Percentiles rank a stretch among this genome's conserved stretches.
Evolutionary conservation across 1,140 invertebrate genomes (phyloP).

Genomic region (Lordiphosa mommai): DNA sequence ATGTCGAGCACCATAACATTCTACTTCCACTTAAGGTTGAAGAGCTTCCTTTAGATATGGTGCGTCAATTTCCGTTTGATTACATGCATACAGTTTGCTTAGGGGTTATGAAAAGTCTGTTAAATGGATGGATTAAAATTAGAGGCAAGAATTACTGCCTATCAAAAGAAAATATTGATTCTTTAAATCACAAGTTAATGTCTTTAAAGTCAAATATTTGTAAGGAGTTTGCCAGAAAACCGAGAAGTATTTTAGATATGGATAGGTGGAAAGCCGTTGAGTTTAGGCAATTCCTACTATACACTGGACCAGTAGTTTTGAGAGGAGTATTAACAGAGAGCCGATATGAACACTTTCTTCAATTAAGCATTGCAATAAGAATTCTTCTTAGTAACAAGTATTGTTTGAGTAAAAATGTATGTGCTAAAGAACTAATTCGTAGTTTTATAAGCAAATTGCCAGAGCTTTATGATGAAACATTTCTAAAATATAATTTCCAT

Average conservation of each 20-base stretch:
- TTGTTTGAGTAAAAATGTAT: slow-evolving; percentile 6
- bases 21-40: too few relatives aligned
- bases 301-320: slow-evolving; percentile 12
- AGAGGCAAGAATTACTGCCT: slow-evolving; percentile 1
- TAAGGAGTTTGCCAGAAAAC: slow-evolving; percentile 12
- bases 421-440: slow-evolving; percentile 7
- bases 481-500: slow-evolving; percentile 23
- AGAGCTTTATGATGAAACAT: slow-evolving; percentile 15
- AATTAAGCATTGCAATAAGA: too few relatives aligned
- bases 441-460: slow-evolving; percentile 16
- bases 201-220: slow-evolving; percentile 1
- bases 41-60: too few relatives aligned
- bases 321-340: background rate
- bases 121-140: slow-evolving; percentile 6
- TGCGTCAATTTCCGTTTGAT: slow-evolving; percentile 5
- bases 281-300: slow-evolving; percentile 7
- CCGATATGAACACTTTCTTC: too few relatives aligned
- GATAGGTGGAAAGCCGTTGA: slow-evolving; percentile 10
- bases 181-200: background rate
- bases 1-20: too few relatives aligned
- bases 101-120: slow-evolving; percentile 4
- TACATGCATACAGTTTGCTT: slow-evolving; percentile 9
- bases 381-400: too few relatives aligned
- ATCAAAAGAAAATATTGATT: background rate
- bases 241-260: slow-evolving; percentile 7